Evolutionary conservation across 2,797 vertebrate species (phyloP).

Genomic region (Sebastes ruberrimus): DNA sequence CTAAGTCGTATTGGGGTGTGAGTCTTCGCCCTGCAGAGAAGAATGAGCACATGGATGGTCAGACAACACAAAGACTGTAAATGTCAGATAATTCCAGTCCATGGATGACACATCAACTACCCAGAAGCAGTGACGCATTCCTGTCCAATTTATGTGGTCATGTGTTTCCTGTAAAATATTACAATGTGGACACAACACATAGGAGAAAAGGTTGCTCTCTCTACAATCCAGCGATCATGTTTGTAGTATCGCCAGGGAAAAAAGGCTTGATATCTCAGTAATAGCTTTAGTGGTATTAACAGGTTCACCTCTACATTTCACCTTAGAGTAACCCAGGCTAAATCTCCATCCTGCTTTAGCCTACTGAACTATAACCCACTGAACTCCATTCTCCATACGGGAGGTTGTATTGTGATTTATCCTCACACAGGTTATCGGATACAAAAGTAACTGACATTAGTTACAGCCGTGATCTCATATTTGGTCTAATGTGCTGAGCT

Average conservation of each 20-base stretch:
- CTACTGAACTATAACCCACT: constrained; percentile 41
- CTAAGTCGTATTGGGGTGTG: background rate
- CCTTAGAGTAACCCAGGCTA: constrained; percentile 20
- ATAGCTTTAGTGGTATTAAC: constrained; percentile 51
- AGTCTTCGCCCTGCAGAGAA: background rate
- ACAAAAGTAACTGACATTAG: background rate
- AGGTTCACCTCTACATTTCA: constrained; percentile 46
- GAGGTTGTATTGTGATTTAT: background rate
- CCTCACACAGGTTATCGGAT: background rate
- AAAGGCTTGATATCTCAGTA: constrained; percentile 36
- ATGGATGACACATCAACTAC: background rate
- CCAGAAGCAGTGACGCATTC: background rate
- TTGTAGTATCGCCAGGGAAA: background rate
- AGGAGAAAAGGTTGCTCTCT: background rate
- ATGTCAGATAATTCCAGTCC: background rate
- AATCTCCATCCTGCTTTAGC: constrained; percentile 20
- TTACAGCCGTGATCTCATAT: background rate
- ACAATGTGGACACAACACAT: background rate
- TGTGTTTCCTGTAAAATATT: background rate
- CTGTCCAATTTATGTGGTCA: background rate
- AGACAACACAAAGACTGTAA: background rate
- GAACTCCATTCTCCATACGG: background rate
- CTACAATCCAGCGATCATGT: background rate
- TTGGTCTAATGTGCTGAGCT: background rate
- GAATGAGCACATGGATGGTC: background rate